phyloP scores from a whole-genome alignment of 2,113 vertebrate genomes.

The Nanorana parkeri region DNA sequence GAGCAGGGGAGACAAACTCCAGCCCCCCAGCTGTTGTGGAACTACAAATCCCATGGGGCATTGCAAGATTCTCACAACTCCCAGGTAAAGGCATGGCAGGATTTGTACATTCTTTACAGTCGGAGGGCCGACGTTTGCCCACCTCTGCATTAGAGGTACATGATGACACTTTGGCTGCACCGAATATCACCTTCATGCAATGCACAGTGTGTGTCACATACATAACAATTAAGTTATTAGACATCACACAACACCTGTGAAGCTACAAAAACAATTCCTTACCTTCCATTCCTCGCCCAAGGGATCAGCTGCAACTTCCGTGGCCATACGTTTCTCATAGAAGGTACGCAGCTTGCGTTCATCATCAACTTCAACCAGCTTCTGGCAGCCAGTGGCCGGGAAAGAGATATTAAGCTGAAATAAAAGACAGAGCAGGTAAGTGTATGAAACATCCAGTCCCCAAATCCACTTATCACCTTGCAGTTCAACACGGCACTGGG shows the following conservation, averaged over 20 bases:
- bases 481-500: too few species aligned
- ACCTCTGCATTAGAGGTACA: too few species aligned
- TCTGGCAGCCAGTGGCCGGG: conserved; percentile 97
- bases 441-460: background rate
- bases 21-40: too few species aligned
- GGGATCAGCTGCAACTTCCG: conserved; percentile 90
- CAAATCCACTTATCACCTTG: background rate
- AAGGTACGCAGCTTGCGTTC: conserved; percentile 95
- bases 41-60: too few species aligned
- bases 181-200: too few species aligned
- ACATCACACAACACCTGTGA: background rate
- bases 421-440: background rate
- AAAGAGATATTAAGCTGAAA: conserved; percentile 94
- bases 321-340: conserved; percentile 97
- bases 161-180: too few species aligned
- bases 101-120: too few species aligned
- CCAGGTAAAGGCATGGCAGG: too few species aligned
- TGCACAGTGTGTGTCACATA: background rate
- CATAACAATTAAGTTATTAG: background rate
- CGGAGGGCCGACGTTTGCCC: too few species aligned
- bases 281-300: conserved; percentile 99
- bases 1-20: too few species aligned
- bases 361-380: conserved; percentile 97
- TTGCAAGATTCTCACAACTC: too few species aligned
- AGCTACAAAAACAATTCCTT: conserved; percentile 32